Evolutionary conservation across 2,113 vertebrate genomes (phyloP).

Genomic region (Paralichthys olivaceus): DNA sequence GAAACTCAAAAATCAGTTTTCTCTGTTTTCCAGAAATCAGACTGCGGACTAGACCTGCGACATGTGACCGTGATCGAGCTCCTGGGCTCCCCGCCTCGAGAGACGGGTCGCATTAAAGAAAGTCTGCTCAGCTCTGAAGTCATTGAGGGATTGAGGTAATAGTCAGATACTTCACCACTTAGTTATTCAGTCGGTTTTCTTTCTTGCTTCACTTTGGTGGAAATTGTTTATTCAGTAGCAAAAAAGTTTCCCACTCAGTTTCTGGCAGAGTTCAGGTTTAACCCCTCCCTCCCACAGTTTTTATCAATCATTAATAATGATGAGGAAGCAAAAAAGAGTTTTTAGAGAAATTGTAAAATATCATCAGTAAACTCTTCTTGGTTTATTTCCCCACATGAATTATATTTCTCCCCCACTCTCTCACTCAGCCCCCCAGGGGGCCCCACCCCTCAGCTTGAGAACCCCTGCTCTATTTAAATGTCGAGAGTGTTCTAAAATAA

Average conservation of each 20-base stretch:
- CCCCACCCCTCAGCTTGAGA: background rate
- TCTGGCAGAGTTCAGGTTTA: background rate
- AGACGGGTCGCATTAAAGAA: slow-evolving; percentile 90
- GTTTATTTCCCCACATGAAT: too few species aligned
- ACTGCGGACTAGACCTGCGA: slow-evolving; percentile 90
- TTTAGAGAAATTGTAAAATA: too few species aligned
- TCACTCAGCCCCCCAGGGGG: background rate
- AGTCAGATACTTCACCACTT: background rate
- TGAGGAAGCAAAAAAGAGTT: too few species aligned
- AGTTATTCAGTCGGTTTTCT: background rate
- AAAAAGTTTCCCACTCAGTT: too few species aligned
- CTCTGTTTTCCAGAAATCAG: slow-evolving; percentile 82
- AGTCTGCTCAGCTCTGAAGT: slow-evolving; percentile 83
- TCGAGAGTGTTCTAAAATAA: slow-evolving; percentile 38
- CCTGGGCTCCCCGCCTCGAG: slow-evolving; percentile 87
- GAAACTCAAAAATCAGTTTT: background rate
- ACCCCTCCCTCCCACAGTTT: background rate
- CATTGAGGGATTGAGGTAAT: slow-evolving; percentile 92
- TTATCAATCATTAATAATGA: too few species aligned
- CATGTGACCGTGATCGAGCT: slow-evolving; percentile 90
- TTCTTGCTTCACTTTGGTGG: background rate
- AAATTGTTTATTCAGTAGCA: background rate
- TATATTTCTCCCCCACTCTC: background rate
- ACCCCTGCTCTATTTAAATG: slow-evolving; percentile 18
- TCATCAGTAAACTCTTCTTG: too few species aligned